phyloP scores from a whole-genome alignment of 2,888 invertebrate species.

The Caprella mutica region DNA sequence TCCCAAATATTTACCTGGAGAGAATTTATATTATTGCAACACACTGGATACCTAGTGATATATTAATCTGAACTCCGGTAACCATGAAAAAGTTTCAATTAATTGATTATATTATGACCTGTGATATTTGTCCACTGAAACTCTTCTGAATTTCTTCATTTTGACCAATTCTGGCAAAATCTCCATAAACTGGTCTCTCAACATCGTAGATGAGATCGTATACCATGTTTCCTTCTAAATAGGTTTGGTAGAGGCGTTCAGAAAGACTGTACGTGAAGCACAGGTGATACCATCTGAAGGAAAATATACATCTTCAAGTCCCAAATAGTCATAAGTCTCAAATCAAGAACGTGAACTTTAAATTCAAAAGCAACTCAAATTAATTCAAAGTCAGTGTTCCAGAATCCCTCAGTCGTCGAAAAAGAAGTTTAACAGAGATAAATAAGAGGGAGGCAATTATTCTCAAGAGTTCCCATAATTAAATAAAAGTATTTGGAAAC shows the following conservation, averaged over 20 bases:
- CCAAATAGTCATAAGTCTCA: too few species aligned
- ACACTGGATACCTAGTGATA: too few species aligned
- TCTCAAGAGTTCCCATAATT: too few species aligned
- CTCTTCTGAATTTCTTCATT: slow-evolving; percentile 5
- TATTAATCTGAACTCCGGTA: background rate
- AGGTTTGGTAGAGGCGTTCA: slow-evolving; percentile 11
- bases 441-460: too few species aligned
- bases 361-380: too few species aligned
- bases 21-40: too few species aligned
- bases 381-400: too few species aligned
- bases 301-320: too few species aligned
- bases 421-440: too few species aligned
- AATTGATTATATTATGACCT: slow-evolving; percentile 8
- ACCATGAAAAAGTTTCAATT: background rate
- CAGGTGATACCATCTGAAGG: slow-evolving; percentile 20
- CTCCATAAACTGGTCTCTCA: slow-evolving; percentile 5
- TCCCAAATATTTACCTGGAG: slow-evolving; percentile 25
- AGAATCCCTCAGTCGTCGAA: too few species aligned
- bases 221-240: slow-evolving; percentile 15
- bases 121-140: slow-evolving; percentile 20
- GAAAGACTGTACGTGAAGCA: slow-evolving; percentile 17
- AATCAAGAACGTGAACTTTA: too few species aligned
- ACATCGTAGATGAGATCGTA: slow-evolving; percentile 19
- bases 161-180: slow-evolving; percentile 13
- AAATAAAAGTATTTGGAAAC: too few species aligned